Evolutionary conservation across 2,113 vertebrate species (phyloP).

Genomic region (Chaetorhynchus papuensis): DNA sequence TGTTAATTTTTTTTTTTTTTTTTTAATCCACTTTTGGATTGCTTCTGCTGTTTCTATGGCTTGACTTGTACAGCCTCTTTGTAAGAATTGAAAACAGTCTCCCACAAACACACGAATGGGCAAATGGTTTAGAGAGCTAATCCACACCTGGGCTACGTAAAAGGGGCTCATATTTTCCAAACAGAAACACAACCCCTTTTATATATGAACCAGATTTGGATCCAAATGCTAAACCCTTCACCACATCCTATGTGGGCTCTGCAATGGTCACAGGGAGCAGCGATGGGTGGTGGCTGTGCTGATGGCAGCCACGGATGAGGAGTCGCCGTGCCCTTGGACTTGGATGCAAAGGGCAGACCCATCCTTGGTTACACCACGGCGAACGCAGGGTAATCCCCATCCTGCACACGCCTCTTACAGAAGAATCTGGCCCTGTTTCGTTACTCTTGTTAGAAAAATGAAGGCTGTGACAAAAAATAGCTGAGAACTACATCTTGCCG

Average conservation of each 20-base stretch:
- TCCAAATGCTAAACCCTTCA: conserved; percentile 43
- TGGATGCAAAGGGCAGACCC: neutral
- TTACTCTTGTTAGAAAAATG: conserved; percentile 45
- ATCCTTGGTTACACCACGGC: neutral
- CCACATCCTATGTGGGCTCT: neutral
- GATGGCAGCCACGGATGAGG: rapidly evolving
- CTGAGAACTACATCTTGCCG: conserved; percentile 50
- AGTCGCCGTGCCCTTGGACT: rapidly evolving
- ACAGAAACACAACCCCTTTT: conserved; percentile 68
- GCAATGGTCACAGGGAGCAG: neutral
- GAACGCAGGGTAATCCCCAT: neutral
- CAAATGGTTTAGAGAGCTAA: conserved; percentile 69
- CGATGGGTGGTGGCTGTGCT: neutral
- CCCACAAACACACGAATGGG: conserved; percentile 54
- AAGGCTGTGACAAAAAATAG: conserved; percentile 56
- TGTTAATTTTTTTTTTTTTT: conserved; percentile 52
- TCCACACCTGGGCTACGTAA: conserved; percentile 71
- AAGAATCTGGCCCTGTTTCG: conserved; percentile 41
- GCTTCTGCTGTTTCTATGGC: conserved; percentile 69
- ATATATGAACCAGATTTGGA: conserved; percentile 68
- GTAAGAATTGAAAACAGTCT: conserved; percentile 69
- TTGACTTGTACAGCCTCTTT: conserved; percentile 67
- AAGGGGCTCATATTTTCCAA: conserved; percentile 70
- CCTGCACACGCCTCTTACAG: neutral
- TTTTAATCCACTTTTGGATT: conserved; percentile 56